phyloP scores from a whole-genome alignment of 2,888 invertebrate species.

The Cerastis leucographa region DNA sequence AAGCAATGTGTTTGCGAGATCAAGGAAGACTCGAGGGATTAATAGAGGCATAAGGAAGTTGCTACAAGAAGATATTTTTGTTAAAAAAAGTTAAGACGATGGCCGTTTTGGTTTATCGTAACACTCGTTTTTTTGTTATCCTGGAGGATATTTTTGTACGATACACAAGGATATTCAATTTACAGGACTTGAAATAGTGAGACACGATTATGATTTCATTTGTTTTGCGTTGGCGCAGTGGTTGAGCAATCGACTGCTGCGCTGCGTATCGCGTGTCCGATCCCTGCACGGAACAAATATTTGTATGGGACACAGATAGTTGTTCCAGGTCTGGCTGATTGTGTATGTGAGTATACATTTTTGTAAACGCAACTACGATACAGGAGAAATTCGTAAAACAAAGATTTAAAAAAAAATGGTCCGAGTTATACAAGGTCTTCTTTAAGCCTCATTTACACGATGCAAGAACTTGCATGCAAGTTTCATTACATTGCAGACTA shows the following conservation, averaged over 20 bases:
- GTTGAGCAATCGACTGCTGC: too few relatives aligned
- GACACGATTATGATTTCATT: not conserved
- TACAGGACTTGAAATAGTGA: not conserved
- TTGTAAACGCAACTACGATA: too few relatives aligned
- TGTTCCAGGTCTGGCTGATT: too few relatives aligned
- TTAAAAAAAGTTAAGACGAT: conserved; percentile 27
- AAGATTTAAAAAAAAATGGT: too few relatives aligned
- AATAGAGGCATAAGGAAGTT: conserved; percentile 47
- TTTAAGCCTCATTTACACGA: not conserved
- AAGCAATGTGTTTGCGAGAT: conserved; percentile 56
- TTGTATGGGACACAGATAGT: too few relatives aligned
- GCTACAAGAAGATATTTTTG: conserved; percentile 30
- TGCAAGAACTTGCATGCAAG: too few relatives aligned
- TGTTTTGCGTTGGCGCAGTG: not conserved
- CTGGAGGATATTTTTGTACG: conserved; percentile 12
- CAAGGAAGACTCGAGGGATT: conserved; percentile 53
- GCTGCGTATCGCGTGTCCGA: too few relatives aligned
- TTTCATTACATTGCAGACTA: too few relatives aligned
- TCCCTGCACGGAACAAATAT: too few relatives aligned
- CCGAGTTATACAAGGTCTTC: too few relatives aligned
- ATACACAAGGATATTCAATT: conserved; percentile 26
- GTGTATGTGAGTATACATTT: too few relatives aligned
- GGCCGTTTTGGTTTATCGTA: conserved; percentile 45
- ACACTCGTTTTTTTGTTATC: conserved; percentile 29
- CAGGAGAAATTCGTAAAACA: too few relatives aligned